Conservation (phyloP, 2,888 invertebrate genomes). For the Pasiphila rectangulata region DNA sequence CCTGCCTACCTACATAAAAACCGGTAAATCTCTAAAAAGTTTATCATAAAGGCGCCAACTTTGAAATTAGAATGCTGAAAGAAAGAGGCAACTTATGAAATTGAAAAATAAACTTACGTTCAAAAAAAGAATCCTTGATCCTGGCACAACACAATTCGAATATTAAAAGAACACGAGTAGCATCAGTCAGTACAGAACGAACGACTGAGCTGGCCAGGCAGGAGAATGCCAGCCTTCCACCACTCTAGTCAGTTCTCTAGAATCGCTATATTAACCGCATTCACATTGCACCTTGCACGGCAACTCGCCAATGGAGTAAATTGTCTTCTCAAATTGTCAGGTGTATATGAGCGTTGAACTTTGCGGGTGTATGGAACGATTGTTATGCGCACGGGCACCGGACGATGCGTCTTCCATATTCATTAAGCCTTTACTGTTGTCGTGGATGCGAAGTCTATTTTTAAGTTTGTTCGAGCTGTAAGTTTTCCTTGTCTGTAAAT, state of each 20-base stretch:
- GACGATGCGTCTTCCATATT: conserved; percentile 55
- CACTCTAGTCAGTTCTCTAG: conserved; percentile 53
- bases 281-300: conserved; percentile 48
- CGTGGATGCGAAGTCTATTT: conserved; percentile 18
- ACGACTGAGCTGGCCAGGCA: conserved; percentile 66
- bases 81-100: too few species aligned
- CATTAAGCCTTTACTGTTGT: conserved; percentile 42
- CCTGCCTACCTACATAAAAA: conserved; percentile 3
- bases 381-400: conserved; percentile 50
- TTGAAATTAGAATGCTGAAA: neutral
- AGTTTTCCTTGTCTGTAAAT: conserved; percentile 1
- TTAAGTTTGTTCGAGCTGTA: neutral
- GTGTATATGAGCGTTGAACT: conserved; percentile 74
- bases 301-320: conserved; percentile 40
- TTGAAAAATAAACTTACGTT: conserved; percentile 25
- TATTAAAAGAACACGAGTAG: conserved; percentile 35
- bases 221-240: conserved; percentile 73
- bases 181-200: conserved; percentile 36
- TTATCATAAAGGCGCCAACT: conserved; percentile 1
- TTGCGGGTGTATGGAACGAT: conserved; percentile 63
- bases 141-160: conserved; percentile 58
- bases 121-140: conserved; percentile 42
- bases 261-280: conserved; percentile 57
- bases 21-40: conserved; percentile 10
- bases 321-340: conserved; percentile 56